Percentiles rank a stretch among this genome's conserved stretches.
These are phyloP conservation scores for Heliornis fulica DNA, from an alignment of 2,113 vertebrate genomes.

Conservation along the genomic window DNA sequence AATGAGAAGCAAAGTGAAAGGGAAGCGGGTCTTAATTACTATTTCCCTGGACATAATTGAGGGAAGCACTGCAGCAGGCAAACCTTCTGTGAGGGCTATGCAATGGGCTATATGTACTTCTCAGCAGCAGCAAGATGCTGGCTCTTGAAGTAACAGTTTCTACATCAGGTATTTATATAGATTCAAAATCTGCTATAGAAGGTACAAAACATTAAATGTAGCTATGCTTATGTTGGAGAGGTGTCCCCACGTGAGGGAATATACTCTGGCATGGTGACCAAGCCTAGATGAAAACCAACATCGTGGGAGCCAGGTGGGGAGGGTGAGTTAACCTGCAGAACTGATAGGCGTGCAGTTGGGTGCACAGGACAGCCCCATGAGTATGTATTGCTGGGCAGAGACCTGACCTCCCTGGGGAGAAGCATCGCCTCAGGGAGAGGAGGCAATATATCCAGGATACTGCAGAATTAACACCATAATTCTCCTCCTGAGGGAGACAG, in stretches of 20 bases:
- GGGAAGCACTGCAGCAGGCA: not conserved
- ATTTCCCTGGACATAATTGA: not conserved
- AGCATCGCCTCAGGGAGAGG: not conserved
- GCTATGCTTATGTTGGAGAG: not conserved
- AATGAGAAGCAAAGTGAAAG: not conserved
- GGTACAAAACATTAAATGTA: not conserved
- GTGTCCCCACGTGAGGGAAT: not conserved
- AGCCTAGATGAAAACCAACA: not conserved
- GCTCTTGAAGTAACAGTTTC: not conserved
- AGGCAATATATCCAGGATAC: not conserved
- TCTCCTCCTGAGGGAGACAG: not conserved
- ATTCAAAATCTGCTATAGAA: not conserved
- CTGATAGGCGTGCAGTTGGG: accelerated
- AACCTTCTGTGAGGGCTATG: not conserved
- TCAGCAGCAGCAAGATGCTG: not conserved
- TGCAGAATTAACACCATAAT: not conserved
- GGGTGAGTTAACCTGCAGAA: not conserved
- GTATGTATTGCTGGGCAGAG: not conserved
- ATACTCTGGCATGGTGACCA: not conserved
- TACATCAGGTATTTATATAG: not conserved
- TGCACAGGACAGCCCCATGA: accelerated
- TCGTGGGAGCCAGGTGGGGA: accelerated
- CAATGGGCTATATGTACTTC: not conserved
- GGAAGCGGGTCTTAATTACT: not conserved
- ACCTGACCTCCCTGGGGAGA: not conserved